Percentiles rank a stretch among this genome's conserved stretches.
These are phyloP conservation scores for Sweltsa coloradensis DNA, from an alignment of 1,140 invertebrate species.

Conservation along the genomic window DNA sequence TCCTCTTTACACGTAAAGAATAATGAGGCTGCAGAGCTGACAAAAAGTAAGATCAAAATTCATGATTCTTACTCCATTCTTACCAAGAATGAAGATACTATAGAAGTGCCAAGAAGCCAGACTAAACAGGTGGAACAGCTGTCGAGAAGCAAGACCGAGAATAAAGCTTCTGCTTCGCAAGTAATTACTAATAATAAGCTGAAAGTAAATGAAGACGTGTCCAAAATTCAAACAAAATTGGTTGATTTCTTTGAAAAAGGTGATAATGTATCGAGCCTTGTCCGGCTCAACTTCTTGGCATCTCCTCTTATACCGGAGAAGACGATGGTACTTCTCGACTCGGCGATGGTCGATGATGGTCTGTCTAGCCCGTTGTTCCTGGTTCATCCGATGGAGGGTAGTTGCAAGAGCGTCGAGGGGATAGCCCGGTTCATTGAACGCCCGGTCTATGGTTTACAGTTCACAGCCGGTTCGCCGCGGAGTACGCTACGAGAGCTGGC, in stretches of 20 bases:
- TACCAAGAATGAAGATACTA: too few species aligned
- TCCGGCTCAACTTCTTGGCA: not conserved
- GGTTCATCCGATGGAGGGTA: constrained; percentile 47
- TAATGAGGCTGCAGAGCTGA: too few species aligned
- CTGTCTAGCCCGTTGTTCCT: constrained; percentile 28
- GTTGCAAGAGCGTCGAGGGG: constrained; percentile 26
- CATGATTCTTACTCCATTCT: too few species aligned
- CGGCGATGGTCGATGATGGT: too few species aligned
- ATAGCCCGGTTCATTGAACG: constrained; percentile 29
- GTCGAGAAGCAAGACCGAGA: too few species aligned
- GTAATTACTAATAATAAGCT: too few species aligned
- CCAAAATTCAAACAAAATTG: not conserved
- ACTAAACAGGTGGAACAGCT: too few species aligned
- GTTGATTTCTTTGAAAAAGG: not conserved
- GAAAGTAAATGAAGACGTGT: not conserved
- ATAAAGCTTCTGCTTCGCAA: too few species aligned
- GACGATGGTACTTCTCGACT: not conserved
- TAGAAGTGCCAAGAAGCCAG: too few species aligned
- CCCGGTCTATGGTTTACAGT: constrained; percentile 44
- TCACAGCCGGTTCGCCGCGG: constrained; percentile 34
- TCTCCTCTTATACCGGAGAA: not conserved
- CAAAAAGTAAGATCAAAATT: too few species aligned
- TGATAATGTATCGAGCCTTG: not conserved
- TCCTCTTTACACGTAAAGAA: too few species aligned
- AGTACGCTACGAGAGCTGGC: constrained; percentile 36